Evolutionary conservation across 2,888 invertebrate genomes (phyloP).

Genomic region (Pantelozetes paolii): DNA sequence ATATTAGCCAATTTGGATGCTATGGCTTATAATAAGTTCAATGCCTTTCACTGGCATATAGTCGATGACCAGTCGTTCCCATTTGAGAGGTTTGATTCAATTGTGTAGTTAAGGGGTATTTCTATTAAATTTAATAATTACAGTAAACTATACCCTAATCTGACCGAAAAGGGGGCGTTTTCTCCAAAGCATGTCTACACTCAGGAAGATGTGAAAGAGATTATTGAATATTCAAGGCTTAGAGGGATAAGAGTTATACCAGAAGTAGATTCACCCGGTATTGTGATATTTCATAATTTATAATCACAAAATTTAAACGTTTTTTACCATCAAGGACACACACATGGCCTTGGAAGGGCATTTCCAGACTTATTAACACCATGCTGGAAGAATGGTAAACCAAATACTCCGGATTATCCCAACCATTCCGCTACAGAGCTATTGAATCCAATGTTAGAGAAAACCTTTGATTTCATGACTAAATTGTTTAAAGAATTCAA

Average conservation of each 20-base stretch:
- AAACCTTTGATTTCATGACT: too few species aligned
- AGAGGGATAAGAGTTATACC: conserved; percentile 82
- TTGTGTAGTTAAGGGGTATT: too few species aligned
- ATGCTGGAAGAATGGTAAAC: too few species aligned
- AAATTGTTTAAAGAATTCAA: too few species aligned
- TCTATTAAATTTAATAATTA: too few species aligned
- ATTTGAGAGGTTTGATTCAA: too few species aligned
- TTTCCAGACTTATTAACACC: too few species aligned
- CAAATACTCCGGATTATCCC: too few species aligned
- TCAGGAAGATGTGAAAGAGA: conserved; percentile 55
- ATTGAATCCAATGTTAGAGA: too few species aligned
- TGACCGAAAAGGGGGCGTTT: conserved; percentile 55
- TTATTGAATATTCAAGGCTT: conserved; percentile 70
- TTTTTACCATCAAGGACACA: conserved; percentile 63
- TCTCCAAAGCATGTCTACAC: conserved; percentile 52
- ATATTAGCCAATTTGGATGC: conserved; percentile 65
- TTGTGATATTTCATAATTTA: background rate
- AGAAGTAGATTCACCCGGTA: conserved; percentile 81
- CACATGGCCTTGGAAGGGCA: conserved; percentile 48
- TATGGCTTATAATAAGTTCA: conserved; percentile 85
- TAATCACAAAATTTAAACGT: background rate
- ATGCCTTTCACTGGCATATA: conserved; percentile 93
- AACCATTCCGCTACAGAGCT: too few species aligned
- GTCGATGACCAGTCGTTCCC: conserved; percentile 91
- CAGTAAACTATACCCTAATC: conserved; percentile 70